Conservation (phyloP, 2,113 vertebrate genomes). For the Microcebus jonahi region DNA sequence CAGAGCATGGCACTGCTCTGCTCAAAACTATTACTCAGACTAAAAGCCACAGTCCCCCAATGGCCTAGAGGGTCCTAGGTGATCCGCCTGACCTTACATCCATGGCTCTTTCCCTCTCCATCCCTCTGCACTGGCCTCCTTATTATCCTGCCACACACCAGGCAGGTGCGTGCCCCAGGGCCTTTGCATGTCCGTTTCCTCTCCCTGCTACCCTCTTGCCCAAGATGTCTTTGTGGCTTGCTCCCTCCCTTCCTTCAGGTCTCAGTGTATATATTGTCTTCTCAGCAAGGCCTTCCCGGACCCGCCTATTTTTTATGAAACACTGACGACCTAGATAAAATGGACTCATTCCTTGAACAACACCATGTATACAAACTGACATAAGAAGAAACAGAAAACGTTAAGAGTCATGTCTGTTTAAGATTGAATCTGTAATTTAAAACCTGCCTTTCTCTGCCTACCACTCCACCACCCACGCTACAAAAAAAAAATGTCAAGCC, state of each 20-base stretch:
- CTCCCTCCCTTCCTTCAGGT: neutral
- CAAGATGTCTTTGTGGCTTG: fast-evolving
- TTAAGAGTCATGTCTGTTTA: neutral
- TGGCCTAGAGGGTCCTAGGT: neutral
- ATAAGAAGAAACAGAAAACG: neutral
- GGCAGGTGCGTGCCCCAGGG: neutral
- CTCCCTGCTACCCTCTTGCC: neutral
- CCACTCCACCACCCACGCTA: too few species aligned
- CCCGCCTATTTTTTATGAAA: neutral
- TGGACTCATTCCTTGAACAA: neutral
- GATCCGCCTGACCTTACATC: neutral
- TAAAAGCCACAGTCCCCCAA: neutral
- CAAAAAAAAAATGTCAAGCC: neutral
- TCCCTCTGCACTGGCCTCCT: fast-evolving
- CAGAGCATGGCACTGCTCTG: neutral
- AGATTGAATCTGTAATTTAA: neutral
- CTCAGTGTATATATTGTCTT: neutral
- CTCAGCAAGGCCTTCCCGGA: neutral
- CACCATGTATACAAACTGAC: neutral
- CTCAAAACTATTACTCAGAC: neutral
- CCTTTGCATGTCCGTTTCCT: neutral
- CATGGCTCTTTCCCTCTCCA: neutral
- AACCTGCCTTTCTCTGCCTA: neutral
- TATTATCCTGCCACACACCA: neutral
- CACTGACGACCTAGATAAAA: neutral